Evolutionary conservation across 1,140 invertebrate species (phyloP).

Genomic region (Cyphomyrmex costatus): DNA sequence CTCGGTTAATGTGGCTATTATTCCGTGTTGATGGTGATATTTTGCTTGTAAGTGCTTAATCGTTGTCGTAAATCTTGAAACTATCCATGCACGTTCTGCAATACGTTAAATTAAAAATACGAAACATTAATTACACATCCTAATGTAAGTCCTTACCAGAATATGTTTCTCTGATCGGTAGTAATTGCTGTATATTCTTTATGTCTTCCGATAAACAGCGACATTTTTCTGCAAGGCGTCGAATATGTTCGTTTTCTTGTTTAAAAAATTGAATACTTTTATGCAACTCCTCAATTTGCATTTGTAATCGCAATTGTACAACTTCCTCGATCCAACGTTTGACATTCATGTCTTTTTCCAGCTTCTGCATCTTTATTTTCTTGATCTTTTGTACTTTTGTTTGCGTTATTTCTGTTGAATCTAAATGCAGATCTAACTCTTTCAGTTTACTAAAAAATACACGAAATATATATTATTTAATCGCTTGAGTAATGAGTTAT

Average conservation of each 20-base stretch:
- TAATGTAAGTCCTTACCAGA: constrained; percentile 41
- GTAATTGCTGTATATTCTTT: neutral
- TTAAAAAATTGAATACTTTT: constrained; percentile 48
- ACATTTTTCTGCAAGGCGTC: constrained; percentile 32
- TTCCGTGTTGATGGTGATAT: constrained; percentile 65
- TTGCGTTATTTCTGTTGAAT: neutral
- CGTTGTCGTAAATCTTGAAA: constrained; percentile 60
- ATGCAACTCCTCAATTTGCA: constrained; percentile 53
- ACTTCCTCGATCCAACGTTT: neutral
- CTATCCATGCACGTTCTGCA: neutral
- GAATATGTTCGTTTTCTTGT: constrained; percentile 60
- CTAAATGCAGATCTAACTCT: constrained; percentile 13
- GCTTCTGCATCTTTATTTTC: neutral
- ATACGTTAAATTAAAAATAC: neutral
- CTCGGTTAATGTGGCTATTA: constrained; percentile 65
- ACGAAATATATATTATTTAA: neutral
- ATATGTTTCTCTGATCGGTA: constrained; percentile 45
- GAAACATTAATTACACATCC: neutral
- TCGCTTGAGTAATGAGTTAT: neutral
- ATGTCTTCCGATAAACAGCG: constrained; percentile 17
- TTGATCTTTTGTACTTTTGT: neutral
- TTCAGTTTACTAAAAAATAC: constrained; percentile 6
- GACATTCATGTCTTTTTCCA: neutral
- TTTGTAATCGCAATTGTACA: constrained; percentile 23
- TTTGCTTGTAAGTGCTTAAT: constrained; percentile 63